Percentiles rank a stretch among this genome's conserved stretches.
These are phyloP conservation scores for Catocala sponsa DNA, from an alignment of 2,888 invertebrate species.

Conservation along the genomic window DNA sequence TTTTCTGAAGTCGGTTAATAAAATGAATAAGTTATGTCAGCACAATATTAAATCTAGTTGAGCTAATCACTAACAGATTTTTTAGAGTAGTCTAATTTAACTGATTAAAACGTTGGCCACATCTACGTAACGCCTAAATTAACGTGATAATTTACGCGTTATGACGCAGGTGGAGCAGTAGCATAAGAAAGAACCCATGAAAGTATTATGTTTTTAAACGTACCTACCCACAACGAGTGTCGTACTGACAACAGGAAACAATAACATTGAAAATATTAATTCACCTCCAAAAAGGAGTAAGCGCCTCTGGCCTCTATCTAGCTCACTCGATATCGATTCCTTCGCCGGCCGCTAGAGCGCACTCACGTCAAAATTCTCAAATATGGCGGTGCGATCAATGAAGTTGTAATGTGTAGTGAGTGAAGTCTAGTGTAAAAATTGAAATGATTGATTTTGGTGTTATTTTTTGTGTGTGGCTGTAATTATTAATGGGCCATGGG, in stretches of 20 bases:
- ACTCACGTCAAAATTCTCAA: slow-evolving; percentile 80
- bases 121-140: too few species aligned
- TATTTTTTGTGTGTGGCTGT: slow-evolving; percentile 82
- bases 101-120: too few species aligned
- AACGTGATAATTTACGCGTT: too few species aligned
- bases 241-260: too few species aligned
- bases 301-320: slow-evolving; percentile 7
- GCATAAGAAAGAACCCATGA: too few species aligned
- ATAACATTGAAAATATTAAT: not conserved
- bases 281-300: slow-evolving; percentile 1
- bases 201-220: not conserved
- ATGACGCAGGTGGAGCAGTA: too few species aligned
- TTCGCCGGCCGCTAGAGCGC: slow-evolving; percentile 81
- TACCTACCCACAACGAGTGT: too few species aligned
- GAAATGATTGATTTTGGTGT: slow-evolving; percentile 80
- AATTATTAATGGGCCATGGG: slow-evolving; percentile 92
- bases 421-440: slow-evolving; percentile 85
- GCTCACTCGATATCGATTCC: slow-evolving; percentile 71
- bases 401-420: slow-evolving; percentile 88
- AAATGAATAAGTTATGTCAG: too few species aligned
- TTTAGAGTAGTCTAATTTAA: too few species aligned
- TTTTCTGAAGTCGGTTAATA: too few species aligned
- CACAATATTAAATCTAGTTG: too few species aligned
- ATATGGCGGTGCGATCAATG: slow-evolving; percentile 94
- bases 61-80: too few species aligned